Percentiles rank a stretch among this genome's conserved stretches.
Evolutionary conservation across 2,113 vertebrate species (phyloP).

Genomic region (Callaeas wilsoni): DNA sequence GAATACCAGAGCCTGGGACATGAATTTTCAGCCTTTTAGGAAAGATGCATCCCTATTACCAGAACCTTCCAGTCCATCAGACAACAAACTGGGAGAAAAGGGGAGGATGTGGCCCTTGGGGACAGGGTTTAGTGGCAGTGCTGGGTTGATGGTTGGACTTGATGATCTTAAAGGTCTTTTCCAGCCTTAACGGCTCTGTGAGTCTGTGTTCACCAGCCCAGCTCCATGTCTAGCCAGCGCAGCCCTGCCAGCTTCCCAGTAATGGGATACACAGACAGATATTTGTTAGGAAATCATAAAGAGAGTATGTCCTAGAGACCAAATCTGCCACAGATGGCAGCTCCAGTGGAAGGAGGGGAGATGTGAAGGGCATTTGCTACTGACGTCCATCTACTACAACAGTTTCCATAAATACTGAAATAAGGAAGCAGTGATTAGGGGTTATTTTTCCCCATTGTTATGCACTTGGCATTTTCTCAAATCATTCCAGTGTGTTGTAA

Average conservation of each 20-base stretch:
- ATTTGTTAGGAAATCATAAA: neutral
- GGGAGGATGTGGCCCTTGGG: neutral
- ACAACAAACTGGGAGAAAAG: neutral
- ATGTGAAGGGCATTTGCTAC: neutral
- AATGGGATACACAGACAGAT: neutral
- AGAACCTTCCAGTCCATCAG: neutral
- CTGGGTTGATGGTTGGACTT: neutral
- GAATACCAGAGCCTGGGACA: neutral
- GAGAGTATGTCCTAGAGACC: neutral
- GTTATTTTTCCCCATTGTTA: slow-evolving; percentile 1
- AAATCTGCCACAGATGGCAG: neutral
- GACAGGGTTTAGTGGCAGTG: neutral
- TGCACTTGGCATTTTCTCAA: neutral
- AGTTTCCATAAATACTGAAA: slow-evolving; percentile 21
- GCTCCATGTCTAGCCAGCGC: neutral
- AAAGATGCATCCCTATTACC: neutral
- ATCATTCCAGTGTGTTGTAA: neutral
- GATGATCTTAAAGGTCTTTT: neutral
- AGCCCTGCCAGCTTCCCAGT: neutral
- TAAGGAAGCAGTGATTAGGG: neutral
- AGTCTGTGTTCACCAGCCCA: neutral
- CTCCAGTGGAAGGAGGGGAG: neutral
- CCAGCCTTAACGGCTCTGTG: neutral
- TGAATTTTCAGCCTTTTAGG: neutral
- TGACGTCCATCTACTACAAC: neutral